Conservation (phyloP, 1,140 invertebrate species). For the Danaus plexippus region DNA sequence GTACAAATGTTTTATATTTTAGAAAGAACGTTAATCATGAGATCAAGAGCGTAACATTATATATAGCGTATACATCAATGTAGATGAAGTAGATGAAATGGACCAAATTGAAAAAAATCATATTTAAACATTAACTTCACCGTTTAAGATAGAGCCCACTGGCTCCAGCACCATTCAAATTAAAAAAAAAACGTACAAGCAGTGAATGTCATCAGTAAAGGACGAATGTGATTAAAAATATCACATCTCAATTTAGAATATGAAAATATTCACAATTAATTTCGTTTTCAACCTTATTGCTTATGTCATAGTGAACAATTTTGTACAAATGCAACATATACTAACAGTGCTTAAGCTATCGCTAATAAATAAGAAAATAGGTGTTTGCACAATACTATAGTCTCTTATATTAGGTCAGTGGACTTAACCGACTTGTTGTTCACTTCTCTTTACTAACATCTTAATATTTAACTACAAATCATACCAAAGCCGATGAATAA, state of each 20-base stretch:
- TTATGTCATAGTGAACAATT: constrained; percentile 44
- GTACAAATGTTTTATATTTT: too few relatives aligned
- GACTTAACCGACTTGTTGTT: constrained; percentile 5
- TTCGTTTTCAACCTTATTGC: constrained; percentile 49
- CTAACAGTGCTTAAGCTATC: constrained; percentile 56
- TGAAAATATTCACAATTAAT: constrained; percentile 53
- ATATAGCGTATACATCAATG: too few relatives aligned
- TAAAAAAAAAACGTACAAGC: constrained; percentile 2
- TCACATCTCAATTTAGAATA: constrained; percentile 66
- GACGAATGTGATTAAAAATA: constrained; percentile 49
- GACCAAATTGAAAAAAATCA: too few relatives aligned
- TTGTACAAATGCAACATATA: constrained; percentile 59
- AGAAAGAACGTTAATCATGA: too few relatives aligned
- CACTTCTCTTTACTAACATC: constrained; percentile 4
- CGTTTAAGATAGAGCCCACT: constrained; percentile 5
- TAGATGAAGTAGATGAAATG: too few relatives aligned
- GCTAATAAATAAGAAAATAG: constrained; percentile 58
- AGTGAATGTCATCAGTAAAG: not conserved
- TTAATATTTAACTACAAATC: constrained; percentile 26
- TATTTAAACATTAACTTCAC: not conserved
- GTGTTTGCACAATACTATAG: constrained; percentile 35
- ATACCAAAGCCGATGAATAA: constrained; percentile 34
- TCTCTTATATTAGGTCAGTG: constrained; percentile 3
- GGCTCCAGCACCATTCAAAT: constrained; percentile 16
- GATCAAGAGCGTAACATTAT: too few relatives aligned